Conservation (phyloP, 92 coral and sea anemone species). For the Hydrozoanthus gracilis region DNA sequence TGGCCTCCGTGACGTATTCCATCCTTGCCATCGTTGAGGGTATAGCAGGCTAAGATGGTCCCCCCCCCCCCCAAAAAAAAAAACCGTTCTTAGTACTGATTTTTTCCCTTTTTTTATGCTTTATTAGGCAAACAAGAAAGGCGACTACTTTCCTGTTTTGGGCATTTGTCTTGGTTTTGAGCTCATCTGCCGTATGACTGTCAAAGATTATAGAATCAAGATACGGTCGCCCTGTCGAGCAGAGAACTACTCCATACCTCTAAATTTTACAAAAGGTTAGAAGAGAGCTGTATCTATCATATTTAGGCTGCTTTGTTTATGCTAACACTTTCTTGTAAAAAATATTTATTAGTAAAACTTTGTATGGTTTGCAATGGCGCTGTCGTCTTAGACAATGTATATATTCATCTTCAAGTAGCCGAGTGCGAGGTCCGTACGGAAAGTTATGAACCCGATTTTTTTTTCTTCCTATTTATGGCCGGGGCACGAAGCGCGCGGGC, state of each 20-base stretch:
- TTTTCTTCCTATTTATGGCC: too few relatives aligned
- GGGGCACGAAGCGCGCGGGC: too few relatives aligned
- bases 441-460: too few relatives aligned
- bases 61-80: too few relatives aligned
- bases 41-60: too few relatives aligned
- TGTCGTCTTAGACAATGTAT: too few relatives aligned
- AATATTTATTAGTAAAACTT: background rate
- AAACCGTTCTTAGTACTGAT: background rate
- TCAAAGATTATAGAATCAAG: background rate
- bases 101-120: background rate
- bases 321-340: background rate
- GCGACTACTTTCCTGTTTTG: constrained; percentile 83
- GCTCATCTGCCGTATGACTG: constrained; percentile 54
- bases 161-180: constrained; percentile 92
- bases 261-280: constrained; percentile 71
- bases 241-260: constrained; percentile 64
- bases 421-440: too few relatives aligned
- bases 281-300: background rate
- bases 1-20: too few relatives aligned
- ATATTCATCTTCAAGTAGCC: too few relatives aligned
- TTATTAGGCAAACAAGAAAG: constrained; percentile 71
- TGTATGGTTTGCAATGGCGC: background rate
- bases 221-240: constrained; percentile 64
- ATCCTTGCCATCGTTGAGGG: too few relatives aligned
- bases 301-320: background rate